phyloP scores from a whole-genome alignment of 2,113 vertebrate genomes.

The Etia nguti region DNA sequence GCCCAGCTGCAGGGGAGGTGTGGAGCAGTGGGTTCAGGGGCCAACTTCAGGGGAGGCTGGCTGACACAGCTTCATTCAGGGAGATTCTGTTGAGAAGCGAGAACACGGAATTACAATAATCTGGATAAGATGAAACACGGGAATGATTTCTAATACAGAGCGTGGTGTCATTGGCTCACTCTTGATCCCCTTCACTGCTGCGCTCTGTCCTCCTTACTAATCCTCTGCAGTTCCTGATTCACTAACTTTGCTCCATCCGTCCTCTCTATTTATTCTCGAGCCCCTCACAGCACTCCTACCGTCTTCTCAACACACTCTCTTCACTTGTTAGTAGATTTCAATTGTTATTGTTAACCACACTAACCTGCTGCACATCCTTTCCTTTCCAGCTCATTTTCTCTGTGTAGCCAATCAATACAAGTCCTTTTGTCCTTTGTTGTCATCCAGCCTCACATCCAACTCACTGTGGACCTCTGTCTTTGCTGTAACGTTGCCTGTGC shows the following conservation, averaged over 20 bases:
- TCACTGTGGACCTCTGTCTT: too few relatives aligned
- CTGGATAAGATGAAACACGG: background rate
- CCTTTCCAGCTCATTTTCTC: background rate
- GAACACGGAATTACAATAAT: background rate
- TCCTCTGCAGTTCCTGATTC: background rate
- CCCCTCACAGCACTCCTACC: background rate
- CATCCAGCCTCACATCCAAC: background rate
- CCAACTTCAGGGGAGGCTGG: background rate
- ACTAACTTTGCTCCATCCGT: background rate
- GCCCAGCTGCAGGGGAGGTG: background rate
- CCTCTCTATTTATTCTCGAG: background rate
- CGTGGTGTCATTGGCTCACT: background rate
- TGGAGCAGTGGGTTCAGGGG: background rate
- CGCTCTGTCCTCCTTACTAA: background rate
- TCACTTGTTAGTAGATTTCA: background rate
- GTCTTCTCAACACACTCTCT: background rate
- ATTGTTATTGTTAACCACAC: background rate
- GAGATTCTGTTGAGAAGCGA: background rate
- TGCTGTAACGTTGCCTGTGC: background rate
- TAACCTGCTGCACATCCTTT: background rate
- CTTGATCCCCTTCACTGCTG: background rate
- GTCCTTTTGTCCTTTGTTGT: background rate
- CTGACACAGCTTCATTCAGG: background rate
- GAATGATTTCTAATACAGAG: background rate
- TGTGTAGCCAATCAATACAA: background rate